These are phyloP conservation scores for Dichetophora obliterata DNA, from an alignment of 2,888 invertebrate genomes.

Conservation along the genomic window DNA sequence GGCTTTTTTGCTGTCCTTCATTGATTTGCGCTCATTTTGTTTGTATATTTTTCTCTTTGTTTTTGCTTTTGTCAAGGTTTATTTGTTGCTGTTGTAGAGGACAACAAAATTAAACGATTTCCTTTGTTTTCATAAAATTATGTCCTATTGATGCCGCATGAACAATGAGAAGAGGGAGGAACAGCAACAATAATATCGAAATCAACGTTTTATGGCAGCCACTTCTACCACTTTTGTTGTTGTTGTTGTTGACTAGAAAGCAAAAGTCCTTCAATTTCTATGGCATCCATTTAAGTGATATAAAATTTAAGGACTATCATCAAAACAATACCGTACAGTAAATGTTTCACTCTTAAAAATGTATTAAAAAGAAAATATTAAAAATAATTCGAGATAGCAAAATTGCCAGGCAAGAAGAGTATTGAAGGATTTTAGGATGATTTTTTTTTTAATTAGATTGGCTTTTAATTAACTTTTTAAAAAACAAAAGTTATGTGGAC, in stretches of 20 bases:
- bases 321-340: not conserved
- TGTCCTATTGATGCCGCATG: constrained; percentile 4
- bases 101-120: constrained; percentile 11
- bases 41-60: not conserved
- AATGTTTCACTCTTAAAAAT: not conserved
- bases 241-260: not conserved
- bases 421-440: no score
- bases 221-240: not conserved
- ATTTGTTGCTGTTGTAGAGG: not conserved
- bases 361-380: no score
- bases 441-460: no score
- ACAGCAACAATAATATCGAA: not conserved
- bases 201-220: not conserved
- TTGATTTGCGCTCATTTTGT: not conserved
- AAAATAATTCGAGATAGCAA: no score
- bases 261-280: not conserved
- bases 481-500: no score
- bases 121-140: constrained; percentile 12
- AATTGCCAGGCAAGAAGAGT: no score
- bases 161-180: not conserved
- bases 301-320: not conserved
- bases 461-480: no score
- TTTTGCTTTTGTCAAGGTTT: not conserved
- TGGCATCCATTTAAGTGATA: not conserved
- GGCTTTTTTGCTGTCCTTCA: not conserved